These are phyloP conservation scores for Hoplodrina ambigua DNA, from an alignment of 2,888 invertebrate genomes.

Conservation along the genomic window DNA sequence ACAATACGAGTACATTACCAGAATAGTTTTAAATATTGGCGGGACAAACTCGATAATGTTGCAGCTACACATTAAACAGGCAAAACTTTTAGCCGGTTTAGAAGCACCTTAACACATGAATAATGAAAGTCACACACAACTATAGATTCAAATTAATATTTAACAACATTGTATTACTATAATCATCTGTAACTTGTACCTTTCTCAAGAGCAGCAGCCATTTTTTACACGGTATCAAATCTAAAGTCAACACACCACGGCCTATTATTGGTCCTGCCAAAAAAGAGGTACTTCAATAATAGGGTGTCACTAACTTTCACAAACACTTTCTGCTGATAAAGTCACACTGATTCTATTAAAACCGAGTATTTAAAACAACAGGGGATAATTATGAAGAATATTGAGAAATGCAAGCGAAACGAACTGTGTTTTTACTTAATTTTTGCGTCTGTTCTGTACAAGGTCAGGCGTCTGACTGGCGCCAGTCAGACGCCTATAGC, in stretches of 20 bases:
- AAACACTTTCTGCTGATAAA: neutral
- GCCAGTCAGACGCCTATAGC: too few relatives aligned
- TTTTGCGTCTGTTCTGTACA: neutral
- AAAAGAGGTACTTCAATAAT: neutral
- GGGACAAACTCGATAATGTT: too few relatives aligned
- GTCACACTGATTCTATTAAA: neutral
- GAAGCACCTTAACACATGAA: too few relatives aligned
- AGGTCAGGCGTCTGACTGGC: conserved; percentile 12
- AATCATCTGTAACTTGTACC: neutral
- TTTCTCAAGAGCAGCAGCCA: conserved; percentile 8
- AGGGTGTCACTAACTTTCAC: neutral
- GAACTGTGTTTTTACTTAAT: neutral
- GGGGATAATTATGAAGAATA: too few relatives aligned
- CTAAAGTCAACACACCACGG: neutral
- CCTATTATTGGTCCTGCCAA: neutral
- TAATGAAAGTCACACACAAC: too few relatives aligned
- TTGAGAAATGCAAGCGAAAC: neutral
- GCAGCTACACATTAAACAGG: too few relatives aligned
- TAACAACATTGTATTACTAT: neutral
- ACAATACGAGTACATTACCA: too few relatives aligned
- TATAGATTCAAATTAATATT: too few relatives aligned
- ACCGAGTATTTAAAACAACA: neutral
- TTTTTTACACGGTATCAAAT: conserved; percentile 18
- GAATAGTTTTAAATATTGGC: too few relatives aligned
- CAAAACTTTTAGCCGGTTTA: too few relatives aligned